Percentiles rank a stretch among this genome's conserved stretches.
Conservation (phyloP, 2,797 vertebrate species). For the Pteronotus mesoamericanus region DNA sequence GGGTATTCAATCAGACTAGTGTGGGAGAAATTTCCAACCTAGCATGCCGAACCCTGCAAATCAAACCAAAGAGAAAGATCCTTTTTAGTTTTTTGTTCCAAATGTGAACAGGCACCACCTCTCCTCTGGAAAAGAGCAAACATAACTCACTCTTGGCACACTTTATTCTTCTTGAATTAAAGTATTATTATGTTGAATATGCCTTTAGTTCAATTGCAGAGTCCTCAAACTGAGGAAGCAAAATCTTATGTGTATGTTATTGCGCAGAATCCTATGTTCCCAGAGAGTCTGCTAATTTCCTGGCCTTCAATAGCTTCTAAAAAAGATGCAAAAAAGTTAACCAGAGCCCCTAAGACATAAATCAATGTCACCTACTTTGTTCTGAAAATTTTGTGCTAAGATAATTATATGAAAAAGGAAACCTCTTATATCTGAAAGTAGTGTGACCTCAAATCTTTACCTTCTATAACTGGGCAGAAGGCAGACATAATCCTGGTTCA, state of each 20-base stretch:
- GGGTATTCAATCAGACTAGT: too few species aligned
- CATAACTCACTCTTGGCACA: neutral
- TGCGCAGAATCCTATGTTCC: neutral
- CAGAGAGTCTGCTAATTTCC: neutral
- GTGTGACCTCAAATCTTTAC: neutral
- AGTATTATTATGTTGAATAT: neutral
- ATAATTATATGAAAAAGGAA: neutral
- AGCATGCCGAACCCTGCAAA: neutral
- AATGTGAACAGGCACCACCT: neutral
- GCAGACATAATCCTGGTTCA: neutral
- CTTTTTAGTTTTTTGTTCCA: neutral
- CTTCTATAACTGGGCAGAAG: neutral
- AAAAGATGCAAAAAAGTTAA: neutral
- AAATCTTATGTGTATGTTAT: neutral
- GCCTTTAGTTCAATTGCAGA: neutral
- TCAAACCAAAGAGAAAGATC: neutral
- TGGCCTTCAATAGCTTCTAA: neutral
- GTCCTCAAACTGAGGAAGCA: neutral
- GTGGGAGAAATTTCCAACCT: neutral
- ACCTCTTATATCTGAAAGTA: neutral
- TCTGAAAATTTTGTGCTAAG: neutral
- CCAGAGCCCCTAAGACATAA: neutral
- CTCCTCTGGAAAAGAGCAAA: neutral
- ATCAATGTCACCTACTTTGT: neutral
- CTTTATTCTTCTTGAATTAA: neutral